Conservation (phyloP, 2,113 vertebrate species). For the Chaenogobius annularis region DNA sequence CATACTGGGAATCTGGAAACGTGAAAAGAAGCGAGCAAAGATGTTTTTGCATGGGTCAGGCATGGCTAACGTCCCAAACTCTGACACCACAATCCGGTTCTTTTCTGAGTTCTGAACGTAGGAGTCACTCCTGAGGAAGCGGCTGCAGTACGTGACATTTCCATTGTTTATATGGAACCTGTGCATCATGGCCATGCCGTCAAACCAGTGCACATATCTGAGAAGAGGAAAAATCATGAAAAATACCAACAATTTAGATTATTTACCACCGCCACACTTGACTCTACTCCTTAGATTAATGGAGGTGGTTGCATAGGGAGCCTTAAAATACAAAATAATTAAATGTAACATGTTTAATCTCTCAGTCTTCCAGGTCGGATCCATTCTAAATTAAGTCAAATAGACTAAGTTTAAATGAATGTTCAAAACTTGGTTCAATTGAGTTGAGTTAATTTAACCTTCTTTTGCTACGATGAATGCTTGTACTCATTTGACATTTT, state of each 20-base stretch:
- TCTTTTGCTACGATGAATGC: background rate
- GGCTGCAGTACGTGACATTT: slow-evolving; percentile 85
- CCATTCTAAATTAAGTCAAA: background rate
- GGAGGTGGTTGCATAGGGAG: too few species aligned
- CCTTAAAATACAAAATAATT: too few species aligned
- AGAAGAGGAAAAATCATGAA: slow-evolving; percentile 10
- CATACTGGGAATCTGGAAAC: slow-evolving; percentile 82
- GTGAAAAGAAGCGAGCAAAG: slow-evolving; percentile 87
- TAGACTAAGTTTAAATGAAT: background rate
- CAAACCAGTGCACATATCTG: slow-evolving; percentile 93
- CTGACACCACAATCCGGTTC: slow-evolving; percentile 85
- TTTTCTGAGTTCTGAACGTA: slow-evolving; percentile 81
- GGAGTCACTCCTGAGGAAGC: slow-evolving; percentile 85
- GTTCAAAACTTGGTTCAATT: background rate
- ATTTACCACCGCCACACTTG: background rate
- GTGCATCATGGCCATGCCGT: slow-evolving; percentile 93
- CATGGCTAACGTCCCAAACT: slow-evolving; percentile 88
- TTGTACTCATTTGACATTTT: background rate
- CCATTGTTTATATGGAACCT: slow-evolving; percentile 84
- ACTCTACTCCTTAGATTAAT: background rate
- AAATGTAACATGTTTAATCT: too few species aligned
- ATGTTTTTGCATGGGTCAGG: slow-evolving; percentile 93
- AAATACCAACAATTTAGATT: background rate
- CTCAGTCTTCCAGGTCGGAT: too few species aligned
- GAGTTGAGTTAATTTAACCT: too few species aligned